Conservation (phyloP, 2,888 invertebrate genomes). For the Dione juno region DNA sequence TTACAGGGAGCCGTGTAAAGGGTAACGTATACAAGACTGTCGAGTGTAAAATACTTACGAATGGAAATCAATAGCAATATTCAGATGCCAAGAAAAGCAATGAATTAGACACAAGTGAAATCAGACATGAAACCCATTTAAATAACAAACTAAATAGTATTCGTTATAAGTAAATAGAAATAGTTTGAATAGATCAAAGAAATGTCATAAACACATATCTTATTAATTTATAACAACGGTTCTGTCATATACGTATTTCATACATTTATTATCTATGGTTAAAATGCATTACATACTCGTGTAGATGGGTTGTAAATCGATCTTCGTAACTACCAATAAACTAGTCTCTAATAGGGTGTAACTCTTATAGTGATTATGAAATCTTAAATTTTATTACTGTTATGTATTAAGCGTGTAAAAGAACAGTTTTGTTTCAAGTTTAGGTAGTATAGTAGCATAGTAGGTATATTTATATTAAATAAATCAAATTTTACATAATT, state of each 20-base stretch:
- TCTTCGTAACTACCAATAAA: constrained; percentile 15
- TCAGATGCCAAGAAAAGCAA: constrained; percentile 23
- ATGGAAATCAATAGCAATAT: constrained; percentile 52
- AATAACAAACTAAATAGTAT: constrained; percentile 10
- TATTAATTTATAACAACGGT: background rate
- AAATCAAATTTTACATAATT: too few relatives aligned
- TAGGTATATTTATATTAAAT: background rate
- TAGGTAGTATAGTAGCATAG: background rate
- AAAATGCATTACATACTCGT: background rate
- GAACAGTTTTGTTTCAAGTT: background rate
- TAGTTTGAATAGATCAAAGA: background rate
- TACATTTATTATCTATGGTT: constrained; percentile 8
- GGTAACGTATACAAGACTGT: constrained; percentile 62
- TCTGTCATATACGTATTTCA: background rate
- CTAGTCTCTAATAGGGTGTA: constrained; percentile 12
- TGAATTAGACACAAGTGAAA: constrained; percentile 19
- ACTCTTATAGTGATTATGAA: constrained; percentile 7
- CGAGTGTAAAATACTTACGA: constrained; percentile 65
- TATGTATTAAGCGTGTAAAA: constrained; percentile 1
- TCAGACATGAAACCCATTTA: constrained; percentile 17
- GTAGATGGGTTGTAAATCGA: constrained; percentile 15
- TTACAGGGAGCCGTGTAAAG: constrained; percentile 64
- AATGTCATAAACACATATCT: background rate
- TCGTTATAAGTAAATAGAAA: constrained; percentile 1
- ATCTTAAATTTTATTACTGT: constrained; percentile 2